phyloP scores from a whole-genome alignment of 2,797 vertebrate genomes.

The Dromococcyx pavoninus region DNA sequence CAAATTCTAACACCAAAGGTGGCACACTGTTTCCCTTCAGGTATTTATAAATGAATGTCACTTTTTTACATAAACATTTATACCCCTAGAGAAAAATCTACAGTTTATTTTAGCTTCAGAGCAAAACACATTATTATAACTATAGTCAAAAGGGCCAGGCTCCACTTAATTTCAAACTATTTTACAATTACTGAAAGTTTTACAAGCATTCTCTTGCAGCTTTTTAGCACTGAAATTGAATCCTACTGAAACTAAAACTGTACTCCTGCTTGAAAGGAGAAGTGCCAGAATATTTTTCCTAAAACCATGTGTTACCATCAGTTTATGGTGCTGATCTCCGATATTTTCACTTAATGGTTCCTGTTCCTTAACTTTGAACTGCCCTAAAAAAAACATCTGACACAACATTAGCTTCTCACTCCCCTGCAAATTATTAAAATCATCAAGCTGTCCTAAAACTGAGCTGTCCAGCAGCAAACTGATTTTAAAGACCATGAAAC shows the following conservation, averaged over 20 bases:
- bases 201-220: not conserved
- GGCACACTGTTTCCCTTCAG: not conserved
- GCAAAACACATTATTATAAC: not conserved
- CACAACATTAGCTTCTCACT: not conserved
- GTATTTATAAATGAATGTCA: not conserved
- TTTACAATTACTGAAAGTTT: not conserved
- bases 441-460: not conserved
- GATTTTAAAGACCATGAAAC: not conserved
- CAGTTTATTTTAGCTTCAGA: not conserved
- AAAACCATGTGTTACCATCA: not conserved
- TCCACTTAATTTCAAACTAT: not conserved
- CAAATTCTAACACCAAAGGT: not conserved
- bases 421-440: not conserved
- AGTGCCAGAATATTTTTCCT: not conserved
- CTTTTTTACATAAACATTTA: not conserved
- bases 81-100: not conserved
- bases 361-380: not conserved
- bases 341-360: not conserved
- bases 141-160: not conserved
- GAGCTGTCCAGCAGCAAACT: not conserved
- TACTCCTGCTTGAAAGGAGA: not conserved
- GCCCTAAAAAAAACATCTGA: rapidly evolving
- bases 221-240: not conserved
- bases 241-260: not conserved
- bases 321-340: not conserved